Conservation (phyloP, 1,140 invertebrate species). For the Tenebrio molitor region DNA sequence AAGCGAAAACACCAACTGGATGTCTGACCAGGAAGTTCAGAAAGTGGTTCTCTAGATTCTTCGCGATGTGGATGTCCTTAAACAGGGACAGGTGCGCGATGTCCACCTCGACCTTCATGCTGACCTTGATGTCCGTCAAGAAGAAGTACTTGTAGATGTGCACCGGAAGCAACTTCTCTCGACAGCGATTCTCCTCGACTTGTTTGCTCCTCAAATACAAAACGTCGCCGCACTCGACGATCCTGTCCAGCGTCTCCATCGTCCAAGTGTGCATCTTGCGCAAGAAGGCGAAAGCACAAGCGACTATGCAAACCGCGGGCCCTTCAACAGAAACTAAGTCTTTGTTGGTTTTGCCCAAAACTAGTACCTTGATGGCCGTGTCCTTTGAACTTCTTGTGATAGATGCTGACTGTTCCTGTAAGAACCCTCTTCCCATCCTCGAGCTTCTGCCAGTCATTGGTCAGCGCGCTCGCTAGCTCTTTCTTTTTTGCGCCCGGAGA, state of each 20-base stretch:
- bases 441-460: constrained; percentile 4
- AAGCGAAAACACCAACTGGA: too few species aligned
- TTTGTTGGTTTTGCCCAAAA: too few species aligned
- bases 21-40: too few species aligned
- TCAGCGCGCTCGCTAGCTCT: too few species aligned
- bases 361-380: constrained; percentile 39
- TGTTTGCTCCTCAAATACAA: constrained; percentile 27
- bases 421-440: neutral
- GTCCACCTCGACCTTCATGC: constrained; percentile 16
- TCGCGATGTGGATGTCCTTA: too few species aligned
- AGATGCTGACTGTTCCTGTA: constrained; percentile 45
- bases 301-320: constrained; percentile 50
- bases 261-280: constrained; percentile 49
- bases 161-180: neutral
- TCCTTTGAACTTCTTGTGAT: constrained; percentile 43
- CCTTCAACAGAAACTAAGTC: too few species aligned
- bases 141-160: constrained; percentile 43
- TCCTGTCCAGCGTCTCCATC: constrained; percentile 50
- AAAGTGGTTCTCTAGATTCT: too few species aligned
- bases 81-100: constrained; percentile 13
- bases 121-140: constrained; percentile 39
- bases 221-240: constrained; percentile 48
- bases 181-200: neutral
- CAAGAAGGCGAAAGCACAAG: constrained; percentile 49
- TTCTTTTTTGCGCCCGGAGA: too few species aligned